Conservation (phyloP, 2,888 invertebrate species). For the Congeria kusceri region DNA sequence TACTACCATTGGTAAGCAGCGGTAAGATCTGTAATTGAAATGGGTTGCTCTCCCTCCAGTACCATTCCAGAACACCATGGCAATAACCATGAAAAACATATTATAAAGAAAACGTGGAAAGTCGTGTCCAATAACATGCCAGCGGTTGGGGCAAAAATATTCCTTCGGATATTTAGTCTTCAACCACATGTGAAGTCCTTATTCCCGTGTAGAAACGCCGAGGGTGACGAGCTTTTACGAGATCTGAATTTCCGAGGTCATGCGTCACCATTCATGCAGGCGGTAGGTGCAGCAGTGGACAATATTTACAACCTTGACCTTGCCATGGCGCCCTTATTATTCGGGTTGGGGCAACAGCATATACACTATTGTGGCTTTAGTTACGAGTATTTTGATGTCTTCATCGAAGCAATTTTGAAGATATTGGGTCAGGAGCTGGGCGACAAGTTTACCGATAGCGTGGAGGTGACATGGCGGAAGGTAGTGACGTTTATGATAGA, state of each 20-base stretch:
- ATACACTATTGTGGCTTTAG: slow-evolving; percentile 74
- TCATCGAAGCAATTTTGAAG: slow-evolving; percentile 71
- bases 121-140: slow-evolving; percentile 67
- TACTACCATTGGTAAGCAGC: too few species aligned
- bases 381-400: slow-evolving; percentile 73
- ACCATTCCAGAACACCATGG: too few species aligned
- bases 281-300: slow-evolving; percentile 77
- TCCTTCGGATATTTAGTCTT: slow-evolving; percentile 72
- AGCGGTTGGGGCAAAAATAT: slow-evolving; percentile 71
- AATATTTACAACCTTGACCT: slow-evolving; percentile 73
- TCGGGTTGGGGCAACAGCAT: slow-evolving; percentile 75
- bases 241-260: slow-evolving; percentile 73
- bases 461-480: slow-evolving; percentile 59
- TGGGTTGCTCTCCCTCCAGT: too few species aligned
- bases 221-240: slow-evolving; percentile 67
- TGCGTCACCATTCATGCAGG: slow-evolving; percentile 80
- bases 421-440: slow-evolving; percentile 71
- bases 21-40: too few species aligned
- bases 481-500: slow-evolving; percentile 74
- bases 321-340: slow-evolving; percentile 68
- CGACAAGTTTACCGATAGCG: slow-evolving; percentile 57
- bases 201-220: slow-evolving; percentile 72
- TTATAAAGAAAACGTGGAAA: slow-evolving; percentile 71
- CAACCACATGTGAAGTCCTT: slow-evolving; percentile 74
- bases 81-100: slow-evolving; percentile 33